These are phyloP conservation scores for Cromileptes altivelis DNA, from an alignment of 2,113 vertebrate genomes.

Conservation along the genomic window DNA sequence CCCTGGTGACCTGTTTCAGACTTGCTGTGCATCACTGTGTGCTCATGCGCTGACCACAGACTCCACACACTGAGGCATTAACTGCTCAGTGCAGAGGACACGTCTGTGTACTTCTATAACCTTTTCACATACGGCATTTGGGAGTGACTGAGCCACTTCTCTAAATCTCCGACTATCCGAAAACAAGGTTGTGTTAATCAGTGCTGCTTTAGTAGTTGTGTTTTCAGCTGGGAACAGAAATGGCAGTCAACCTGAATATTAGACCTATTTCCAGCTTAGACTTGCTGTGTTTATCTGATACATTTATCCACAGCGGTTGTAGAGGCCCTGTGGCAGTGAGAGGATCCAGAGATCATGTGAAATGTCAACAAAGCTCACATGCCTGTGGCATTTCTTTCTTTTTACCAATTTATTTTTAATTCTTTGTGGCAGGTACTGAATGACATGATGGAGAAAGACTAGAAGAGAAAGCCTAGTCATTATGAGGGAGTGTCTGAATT, in stretches of 20 bases:
- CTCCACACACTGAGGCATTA: background rate
- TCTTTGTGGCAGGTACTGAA: background rate
- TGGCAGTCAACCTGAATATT: background rate
- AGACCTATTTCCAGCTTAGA: background rate
- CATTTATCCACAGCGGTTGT: accelerated
- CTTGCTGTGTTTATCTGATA: background rate
- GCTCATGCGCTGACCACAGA: background rate
- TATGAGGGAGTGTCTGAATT: background rate
- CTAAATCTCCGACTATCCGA: background rate
- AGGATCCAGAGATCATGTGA: background rate
- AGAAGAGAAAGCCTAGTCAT: background rate
- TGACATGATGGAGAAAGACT: background rate
- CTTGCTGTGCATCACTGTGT: background rate
- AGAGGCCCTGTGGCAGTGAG: background rate
- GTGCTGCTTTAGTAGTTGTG: background rate
- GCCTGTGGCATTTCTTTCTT: background rate
- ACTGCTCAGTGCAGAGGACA: background rate
- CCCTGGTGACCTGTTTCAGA: background rate
- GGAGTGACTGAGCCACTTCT: background rate
- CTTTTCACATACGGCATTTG: background rate
- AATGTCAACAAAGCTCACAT: background rate
- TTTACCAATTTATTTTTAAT: background rate
- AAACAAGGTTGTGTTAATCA: background rate
- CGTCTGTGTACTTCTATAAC: background rate
- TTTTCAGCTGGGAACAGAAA: background rate